Base-by-base conservation (phyloP, 2,888 invertebrate species). In the Dione vanillae region DNA sequence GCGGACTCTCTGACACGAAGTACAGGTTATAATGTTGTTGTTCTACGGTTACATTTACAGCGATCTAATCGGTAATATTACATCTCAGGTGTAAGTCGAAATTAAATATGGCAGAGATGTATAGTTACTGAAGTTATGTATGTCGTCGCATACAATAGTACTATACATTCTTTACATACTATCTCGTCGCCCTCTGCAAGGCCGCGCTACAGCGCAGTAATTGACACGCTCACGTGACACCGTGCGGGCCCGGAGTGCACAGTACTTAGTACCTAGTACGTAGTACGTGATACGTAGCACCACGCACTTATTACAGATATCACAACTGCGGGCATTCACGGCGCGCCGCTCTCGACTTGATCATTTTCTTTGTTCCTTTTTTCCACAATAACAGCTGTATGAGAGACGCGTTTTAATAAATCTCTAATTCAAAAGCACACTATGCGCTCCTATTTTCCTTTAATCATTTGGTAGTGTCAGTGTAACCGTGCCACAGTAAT, bases 231-330 rank as follows among this genome's bases (percentile, higher is more conserved):
- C n/a, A 58, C 56, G 56, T 56, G 66, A 66, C 66, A 45, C 66
- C 43, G 35, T 66, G 35, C 52, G 8, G 12, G 27, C 52, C n/a
- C 51, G 51, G 2, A 9, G 19, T 20, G 51, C 51, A 43, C 43
- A 8, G 41, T n/a, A 8, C 54, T n/a, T 14, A 19, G 43, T 2
- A 11, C 54, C n/a, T n/a, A n/a, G n/a, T n/a, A n/a, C n/a, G n/a
- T n/a, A n/a, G n/a, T n/a, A n/a, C n/a, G n/a, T n/a, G n/a, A n/a
- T n/a, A n/a, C n/a, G n/a, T n/a, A n/a, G 2, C 52, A 11, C 20
- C 37, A 67, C 66, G 66, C 66, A 67, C 66, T 67, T 58, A 67
- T 67, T 67, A 67, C 37, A 40, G 45, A 37, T 56, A 56, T 56
- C 65, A 43, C 41, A 41, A 16, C 52, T 52, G 41, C 40, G 37